Evolutionary conservation across 2,888 invertebrate genomes (phyloP), one percentile per base, ranked within the genome.

Genomic region (Pemphredon lugubris): DNA sequence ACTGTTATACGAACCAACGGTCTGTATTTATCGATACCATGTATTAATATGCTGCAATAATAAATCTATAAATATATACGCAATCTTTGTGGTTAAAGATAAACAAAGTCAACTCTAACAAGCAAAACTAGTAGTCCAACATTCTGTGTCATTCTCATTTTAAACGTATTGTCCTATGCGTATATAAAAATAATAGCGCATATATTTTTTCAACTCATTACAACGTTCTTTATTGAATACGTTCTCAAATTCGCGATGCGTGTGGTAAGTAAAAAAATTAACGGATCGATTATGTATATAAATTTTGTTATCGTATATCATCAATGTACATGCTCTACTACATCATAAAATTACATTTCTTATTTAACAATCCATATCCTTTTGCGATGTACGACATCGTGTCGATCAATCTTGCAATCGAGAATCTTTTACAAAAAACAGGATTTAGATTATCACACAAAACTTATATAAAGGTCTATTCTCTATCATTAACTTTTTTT

Each of bases 11-110:
- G 40, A 54, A 63, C 44, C 42, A 61, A 30, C 48, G 64, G 39
- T 63, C 47, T 67, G 58, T 65, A 65, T 65, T 65, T 51, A 60
- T 45, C 23, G 72, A 48, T 42, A 63, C 21, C 45, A 65, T 64
- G 71, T 75, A 71, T 61, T 45, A 39, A 64, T 50, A 48, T 61
- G 39, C 37, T 57, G 47, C 45, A 69, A 34, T 66, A 75, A 78
- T 75, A 67, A 71, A 67, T 44, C 60, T 40, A 47, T 20, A 21
- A 47, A 6, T 1, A n/a, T 42, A 40, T 42, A 40, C 23, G 50
- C 18, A 26, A 48, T 30, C 40, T 18, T 30, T 57, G 57, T 54
- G 16, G 26, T 54, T 39, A 45, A 30, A 55, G 48, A 47, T 18
- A 39, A 67, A 55, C 44, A 44, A 48, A 61, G 34, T 45, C 9